Evolutionary conservation across 2,113 vertebrate genomes (phyloP), one percentile per base, ranked within the genome.

Genomic region (Oncorhynchus clarkii): DNA sequence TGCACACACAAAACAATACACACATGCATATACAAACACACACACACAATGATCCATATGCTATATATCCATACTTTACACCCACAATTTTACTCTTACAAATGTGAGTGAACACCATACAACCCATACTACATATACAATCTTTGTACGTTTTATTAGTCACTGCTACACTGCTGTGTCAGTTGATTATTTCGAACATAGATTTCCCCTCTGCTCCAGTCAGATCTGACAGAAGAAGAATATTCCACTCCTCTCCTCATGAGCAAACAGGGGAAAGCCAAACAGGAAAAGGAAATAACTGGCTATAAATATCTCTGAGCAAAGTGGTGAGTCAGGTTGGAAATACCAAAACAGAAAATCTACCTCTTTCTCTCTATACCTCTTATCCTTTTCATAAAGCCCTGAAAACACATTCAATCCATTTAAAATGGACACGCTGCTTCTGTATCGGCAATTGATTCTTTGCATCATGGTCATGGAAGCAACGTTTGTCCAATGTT

Each of bases 291-390:
- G 51, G 51, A 54, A 54, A 18, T 54, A 14, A 54, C 51, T 54
- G 5, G 85, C 88, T 93, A 89, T 91, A 92, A 91, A 92, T 91
- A 92, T 68, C 80, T 76, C 8, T 29, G 54, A 74, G 76, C 39
- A 64, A 78, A 34, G 57, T 78, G 85, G 87, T 88, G 90, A 92
- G 86, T 86, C 87, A 91, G 87, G 86, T 87, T 78, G 85, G 39
- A 45, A 45, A 45, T 45, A 45, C 9, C 8, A 45, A 45, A 39
- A 39, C 8, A 39, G 0, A 39, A 26, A 88, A 77, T 78, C 87
- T 65, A 69, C 49, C 74, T 72, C 83, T 29, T 64, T 64, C 9
- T 9, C 24, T 73, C 27, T 3, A 18, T 24, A 20, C 2, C 4
- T 45, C 34, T 7, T 12, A 3, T 27, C 57, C 29, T 62, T 31